Base-by-base conservation (phyloP, 2,797 vertebrate species). In the Helostoma temminkii region DNA sequence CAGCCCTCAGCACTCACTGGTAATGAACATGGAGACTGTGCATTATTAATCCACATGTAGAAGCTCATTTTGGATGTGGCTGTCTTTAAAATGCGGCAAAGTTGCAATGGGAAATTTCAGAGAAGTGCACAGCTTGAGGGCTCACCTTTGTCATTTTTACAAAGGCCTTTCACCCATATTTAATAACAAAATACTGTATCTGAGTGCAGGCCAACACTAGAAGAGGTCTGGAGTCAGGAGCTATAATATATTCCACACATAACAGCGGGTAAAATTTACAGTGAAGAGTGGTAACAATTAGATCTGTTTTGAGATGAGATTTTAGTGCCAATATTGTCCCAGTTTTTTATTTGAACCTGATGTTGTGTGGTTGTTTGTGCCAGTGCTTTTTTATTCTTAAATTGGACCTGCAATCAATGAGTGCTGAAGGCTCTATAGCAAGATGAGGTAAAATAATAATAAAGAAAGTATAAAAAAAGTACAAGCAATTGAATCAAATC, bases 21-120 rank as follows among this genome's bases (percentile, higher is more conserved):
- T 98, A 99, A 98, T 97, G 95, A 99, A 98, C 96, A 96, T 94
- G 94, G 94, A 95, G 95, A 82, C 93, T 84, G 96, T 97, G 96
- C 96, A 97, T 98, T 97, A 99, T 97, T 98, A 96, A 96, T 96
- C 95, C 95, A 93, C 94, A 67, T 83, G 89, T 95, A 94, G 95
- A 93, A 96, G 96, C 96, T 97, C 96, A 96, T 97, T 97, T 97
- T 94, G 94, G 96, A 93, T 83, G 63, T 52, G 49, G 66, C 73
- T 62, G 80, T 80, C 74, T 90, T 91, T 88, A 83, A 91, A 92
- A 90, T 89, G 88, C 89, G 76, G 73, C 68, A 62, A 82, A 85
- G 80, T 82, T 78, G 85, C 66, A 50, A 56, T 25, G 77, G 84
- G 80, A 72, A 68, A 75, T 81, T 82, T 85, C 61, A 65, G 78